Conservation (phyloP, 2,113 vertebrate species). For the Coturnix japonica region DNA sequence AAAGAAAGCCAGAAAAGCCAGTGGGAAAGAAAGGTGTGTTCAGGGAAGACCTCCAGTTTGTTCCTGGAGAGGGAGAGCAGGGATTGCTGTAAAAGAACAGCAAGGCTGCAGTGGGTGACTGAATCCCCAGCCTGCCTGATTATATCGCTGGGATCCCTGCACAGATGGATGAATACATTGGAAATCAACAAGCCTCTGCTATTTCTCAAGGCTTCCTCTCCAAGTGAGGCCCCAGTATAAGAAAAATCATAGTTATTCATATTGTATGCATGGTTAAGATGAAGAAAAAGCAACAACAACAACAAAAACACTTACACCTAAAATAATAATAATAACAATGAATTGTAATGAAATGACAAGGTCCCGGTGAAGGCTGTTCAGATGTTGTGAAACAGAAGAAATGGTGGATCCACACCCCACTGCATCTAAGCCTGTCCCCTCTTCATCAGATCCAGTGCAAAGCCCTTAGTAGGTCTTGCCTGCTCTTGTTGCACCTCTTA, state of each 20-base stretch:
- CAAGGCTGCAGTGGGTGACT: background rate
- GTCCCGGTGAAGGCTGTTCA: background rate
- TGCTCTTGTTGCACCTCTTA: background rate
- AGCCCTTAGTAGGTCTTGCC: background rate
- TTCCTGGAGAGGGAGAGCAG: background rate
- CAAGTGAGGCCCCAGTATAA: background rate
- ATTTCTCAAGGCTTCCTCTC: background rate
- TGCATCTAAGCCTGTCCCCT: accelerated
- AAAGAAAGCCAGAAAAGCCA: background rate
- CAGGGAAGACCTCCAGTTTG: background rate
- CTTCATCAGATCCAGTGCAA: background rate
- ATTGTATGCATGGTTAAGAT: background rate
- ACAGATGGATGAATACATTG: background rate
- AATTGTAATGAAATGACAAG: background rate
- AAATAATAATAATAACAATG: no score
- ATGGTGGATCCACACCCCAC: background rate
- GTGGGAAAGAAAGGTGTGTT: background rate
- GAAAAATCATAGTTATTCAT: background rate
- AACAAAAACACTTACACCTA: background rate
- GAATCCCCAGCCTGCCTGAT: background rate
- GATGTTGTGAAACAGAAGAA: background rate
- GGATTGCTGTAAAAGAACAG: background rate
- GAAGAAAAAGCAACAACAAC: background rate
- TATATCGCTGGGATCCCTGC: background rate
- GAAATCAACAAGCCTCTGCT: background rate